Evolutionary conservation across 23 tunicate species (phyloP), one percentile per base, ranked within the genome.

Genomic region (Phallusia fumigata): DNA sequence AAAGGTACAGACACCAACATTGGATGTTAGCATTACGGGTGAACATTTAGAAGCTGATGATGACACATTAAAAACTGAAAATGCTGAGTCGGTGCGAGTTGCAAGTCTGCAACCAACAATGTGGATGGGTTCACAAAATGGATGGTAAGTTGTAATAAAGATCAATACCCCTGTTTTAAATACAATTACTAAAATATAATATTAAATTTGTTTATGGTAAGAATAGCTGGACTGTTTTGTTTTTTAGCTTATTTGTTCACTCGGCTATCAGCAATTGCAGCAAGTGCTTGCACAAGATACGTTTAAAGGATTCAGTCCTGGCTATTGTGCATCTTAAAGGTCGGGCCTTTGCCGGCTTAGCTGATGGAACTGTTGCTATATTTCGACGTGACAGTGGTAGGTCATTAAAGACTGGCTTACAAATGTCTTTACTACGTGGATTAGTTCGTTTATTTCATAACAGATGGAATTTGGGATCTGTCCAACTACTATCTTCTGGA

Each of bases 281-380:
- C 28, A 81, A 81, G 52, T 90, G 95, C 64, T 65, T 93, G 75
- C 92, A 88, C 65, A 85, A 93, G 75, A 76, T 93, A 21, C 47
- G 93, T 79, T 83, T 93, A 11, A 84, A 82, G 33, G 97, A 93
- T 52, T 88, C 93, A 0, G 89, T 93, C 31, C 65, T 93, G 0
- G 51, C 89, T 30, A 88, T 93, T 31, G 88, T 84, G 11, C 86
- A 84, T 52, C 32, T 72, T 51, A 65, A 83, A 64, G 89, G 89
- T 32, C 36, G 81, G 12, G 86, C 75, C 3, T 53, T 93, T 19
- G 93, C 86, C 33, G 97, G 92, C 40, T 76, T 93, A 52, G 93
- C 93, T 40, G 91, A 93, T 85, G 97, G 97, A 11, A 93, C 92
- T 52, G 89, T 93, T 32, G 97, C 97, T 0, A 84, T 93, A 26